phyloP scores from a whole-genome alignment of 1,140 invertebrate species.

The Marisa cornuarietis region DNA sequence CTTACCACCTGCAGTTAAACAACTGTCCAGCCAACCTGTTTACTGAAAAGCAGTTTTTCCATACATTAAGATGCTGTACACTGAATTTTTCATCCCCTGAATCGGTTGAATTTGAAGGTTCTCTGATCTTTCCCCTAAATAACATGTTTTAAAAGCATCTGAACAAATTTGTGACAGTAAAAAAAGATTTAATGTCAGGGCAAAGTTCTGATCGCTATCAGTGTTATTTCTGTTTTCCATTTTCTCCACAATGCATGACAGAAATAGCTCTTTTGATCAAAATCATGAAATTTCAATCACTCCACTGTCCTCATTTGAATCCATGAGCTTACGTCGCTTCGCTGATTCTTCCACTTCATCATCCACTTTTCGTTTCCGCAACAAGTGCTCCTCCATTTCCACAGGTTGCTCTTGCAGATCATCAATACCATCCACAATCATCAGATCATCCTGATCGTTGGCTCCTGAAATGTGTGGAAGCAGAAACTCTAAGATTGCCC shows the following conservation, averaged over 20 bases:
- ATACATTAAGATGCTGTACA: no score
- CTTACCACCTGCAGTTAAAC: no score
- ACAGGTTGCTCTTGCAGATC: neutral
- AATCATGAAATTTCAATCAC: constrained; percentile 28
- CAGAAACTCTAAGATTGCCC: neutral
- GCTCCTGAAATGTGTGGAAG: neutral
- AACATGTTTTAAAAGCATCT: no score
- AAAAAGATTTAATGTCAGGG: neutral
- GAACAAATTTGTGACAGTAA: neutral
- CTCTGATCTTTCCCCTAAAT: no score
- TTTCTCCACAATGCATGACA: no score
- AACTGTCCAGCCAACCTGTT: no score
- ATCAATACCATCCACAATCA: constrained; percentile 3
- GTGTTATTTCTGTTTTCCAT: no score
- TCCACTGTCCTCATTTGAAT: constrained; percentile 2
- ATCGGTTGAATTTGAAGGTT: no score
- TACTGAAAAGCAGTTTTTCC: no score
- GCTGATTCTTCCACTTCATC: neutral
- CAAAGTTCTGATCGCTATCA: neutral
- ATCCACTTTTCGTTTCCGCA: constrained; percentile 20
- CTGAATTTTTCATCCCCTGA: no score
- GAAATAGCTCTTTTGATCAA: neutral
- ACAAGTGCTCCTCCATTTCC: neutral
- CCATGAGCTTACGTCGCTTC: constrained; percentile 3
- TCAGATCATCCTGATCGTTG: constrained; percentile 21